Evolutionary conservation across 1,140 invertebrate genomes (phyloP).

Genomic region (Hypothenemus hampei): DNA sequence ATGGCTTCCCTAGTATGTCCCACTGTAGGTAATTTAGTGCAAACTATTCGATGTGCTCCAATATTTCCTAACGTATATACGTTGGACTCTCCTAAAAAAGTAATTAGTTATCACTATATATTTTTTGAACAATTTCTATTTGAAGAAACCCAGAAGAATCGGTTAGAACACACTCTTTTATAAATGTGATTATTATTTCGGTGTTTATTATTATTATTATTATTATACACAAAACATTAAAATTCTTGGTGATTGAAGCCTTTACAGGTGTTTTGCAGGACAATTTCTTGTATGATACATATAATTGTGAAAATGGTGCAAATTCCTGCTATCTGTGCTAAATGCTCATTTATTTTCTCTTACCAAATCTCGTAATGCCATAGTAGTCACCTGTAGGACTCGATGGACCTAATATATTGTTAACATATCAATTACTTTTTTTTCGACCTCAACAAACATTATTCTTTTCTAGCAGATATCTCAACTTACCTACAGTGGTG

Average conservation of each 20-base stretch:
- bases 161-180: no score
- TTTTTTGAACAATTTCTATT: no score
- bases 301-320: no score
- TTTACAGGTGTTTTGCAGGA: no score
- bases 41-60: constrained; percentile 90
- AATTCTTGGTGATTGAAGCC: no score
- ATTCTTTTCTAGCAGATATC: neutral
- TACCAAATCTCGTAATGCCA: constrained; percentile 41
- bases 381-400: constrained; percentile 39
- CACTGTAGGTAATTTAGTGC: constrained; percentile 92
- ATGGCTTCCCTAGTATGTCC: constrained; percentile 93
- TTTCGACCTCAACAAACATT: neutral
- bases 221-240: no score
- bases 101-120: neutral
- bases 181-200: no score
- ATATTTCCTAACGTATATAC: constrained; percentile 98
- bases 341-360: no score
- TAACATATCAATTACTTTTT: neutral
- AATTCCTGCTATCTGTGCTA: no score
- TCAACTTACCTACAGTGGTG: constrained; percentile 86
- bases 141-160: no score
- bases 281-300: no score
- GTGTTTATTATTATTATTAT: no score
- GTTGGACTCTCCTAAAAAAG: constrained; percentile 90
- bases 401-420: constrained; percentile 37